Base-by-base conservation (phyloP, 2,113 vertebrate genomes). In the Rhizomys pruinosus region DNA sequence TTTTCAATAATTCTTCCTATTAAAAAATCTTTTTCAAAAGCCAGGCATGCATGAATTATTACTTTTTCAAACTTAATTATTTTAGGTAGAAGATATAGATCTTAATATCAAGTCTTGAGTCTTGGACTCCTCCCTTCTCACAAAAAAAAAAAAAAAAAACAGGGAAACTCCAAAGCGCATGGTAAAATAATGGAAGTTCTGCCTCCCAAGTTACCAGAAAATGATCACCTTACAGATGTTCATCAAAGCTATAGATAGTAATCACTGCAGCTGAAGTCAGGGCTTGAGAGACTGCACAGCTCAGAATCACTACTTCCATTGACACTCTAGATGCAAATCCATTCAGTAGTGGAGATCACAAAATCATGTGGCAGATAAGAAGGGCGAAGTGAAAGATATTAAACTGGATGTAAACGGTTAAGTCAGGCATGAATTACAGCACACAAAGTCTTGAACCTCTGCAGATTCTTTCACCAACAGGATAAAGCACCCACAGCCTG, bases 1-100 rank as follows among this genome's bases (percentile, higher is more conserved):
- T 94, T 82, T 88, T 79, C 66, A 91, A 91, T 34, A 74, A 76
- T 47, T 59, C 79, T 84, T 92, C 29, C 78, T 19, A 77, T 76
- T 82, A 84, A 95, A 92, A 87, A 87, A 66, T 55, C 34, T 76
- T 63, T 69, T 27, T 64, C 59, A 34, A 39, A 72, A 7, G 64
- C 44, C 25, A 64, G 73, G 74, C 29, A 64, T 78, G 74, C 29
- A 64, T 78, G 22, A 84, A 90, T 39, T 42, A 72, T 42, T 88
- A 52, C 73, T 47, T 89, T 85, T 81, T 59, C 47, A 73, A 77
- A 84, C 61, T 71, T 59, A 74, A 72, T 78, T 66, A 57, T 47
- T 90, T 91, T 68, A 52, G n/a, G 47, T 34, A 59, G 1, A 63
- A 87, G 34, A 39, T 29, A 0, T 0, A 69, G 68, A 29, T 78